These are phyloP conservation scores for Diplazon laetatorius DNA, from an alignment of 2,888 invertebrate genomes.

Conservation along the genomic window DNA sequence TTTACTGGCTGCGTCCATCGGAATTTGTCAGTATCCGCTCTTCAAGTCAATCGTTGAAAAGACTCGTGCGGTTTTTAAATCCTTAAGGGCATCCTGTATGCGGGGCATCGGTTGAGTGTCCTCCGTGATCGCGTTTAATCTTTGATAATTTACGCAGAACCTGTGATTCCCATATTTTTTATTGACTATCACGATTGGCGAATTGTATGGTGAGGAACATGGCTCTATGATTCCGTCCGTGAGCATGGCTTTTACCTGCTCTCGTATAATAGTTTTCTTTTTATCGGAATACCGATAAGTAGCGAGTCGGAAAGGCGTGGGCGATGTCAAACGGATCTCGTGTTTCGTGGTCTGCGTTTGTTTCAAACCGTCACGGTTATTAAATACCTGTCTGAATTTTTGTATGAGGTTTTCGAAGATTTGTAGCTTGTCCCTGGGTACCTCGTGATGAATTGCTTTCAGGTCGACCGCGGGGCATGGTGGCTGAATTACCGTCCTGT, in stretches of 20 bases:
- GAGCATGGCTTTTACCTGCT: slow-evolving; percentile 8
- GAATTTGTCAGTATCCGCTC: slow-evolving; percentile 75
- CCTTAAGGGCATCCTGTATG: slow-evolving; percentile 65
- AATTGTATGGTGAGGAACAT: slow-evolving; percentile 2
- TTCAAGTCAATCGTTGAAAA: slow-evolving; percentile 73
- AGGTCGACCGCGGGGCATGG: background rate
- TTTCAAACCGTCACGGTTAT: background rate
- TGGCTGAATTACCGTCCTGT: no score
- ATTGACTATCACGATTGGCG: slow-evolving; percentile 4
- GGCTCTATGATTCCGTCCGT: slow-evolving; percentile 18
- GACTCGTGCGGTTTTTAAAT: slow-evolving; percentile 67
- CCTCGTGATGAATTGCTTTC: no score
- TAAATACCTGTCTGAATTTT: background rate
- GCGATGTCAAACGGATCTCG: background rate
- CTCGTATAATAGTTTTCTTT: slow-evolving; percentile 8
- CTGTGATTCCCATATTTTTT: slow-evolving; percentile 46
- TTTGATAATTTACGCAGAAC: slow-evolving; percentile 66
- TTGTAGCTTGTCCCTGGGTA: no score
- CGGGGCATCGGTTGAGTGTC: slow-evolving; percentile 65
- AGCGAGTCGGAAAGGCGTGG: background rate
- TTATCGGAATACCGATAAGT: slow-evolving; percentile 1
- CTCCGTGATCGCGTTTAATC: slow-evolving; percentile 65
- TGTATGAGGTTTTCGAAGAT: background rate
- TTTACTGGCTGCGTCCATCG: slow-evolving; percentile 63
- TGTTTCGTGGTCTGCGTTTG: slow-evolving; percentile 5